Base-by-base conservation (phyloP, 1,140 invertebrate species). In the Thaumetopoea pityocampa region DNA sequence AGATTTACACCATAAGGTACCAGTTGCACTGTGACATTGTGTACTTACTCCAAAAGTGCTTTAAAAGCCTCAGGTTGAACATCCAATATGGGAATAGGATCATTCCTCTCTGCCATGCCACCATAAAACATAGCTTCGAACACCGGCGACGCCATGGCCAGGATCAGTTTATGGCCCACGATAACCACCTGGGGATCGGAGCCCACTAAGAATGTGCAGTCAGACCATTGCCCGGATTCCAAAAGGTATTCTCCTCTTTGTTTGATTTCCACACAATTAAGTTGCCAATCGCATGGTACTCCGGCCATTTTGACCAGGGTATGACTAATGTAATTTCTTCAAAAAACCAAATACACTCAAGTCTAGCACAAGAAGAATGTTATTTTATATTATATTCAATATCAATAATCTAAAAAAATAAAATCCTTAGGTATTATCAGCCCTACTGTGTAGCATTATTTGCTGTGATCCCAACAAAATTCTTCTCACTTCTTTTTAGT, bases 51-150 rank as follows among this genome's bases (percentile, higher is more conserved):
- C 19, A 76, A 51, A 26, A 96, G 79, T 6, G 91, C 90, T 72
- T 91, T 91, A 57, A 96, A 96, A 4, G 93, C 93, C 57, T 95
- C 92, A 2, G 94, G 93, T 66, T 94, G 92, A 2, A 95, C 91
- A 82, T 96, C 94, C 12, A 90, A 85, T 53, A 96, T 94, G 1
- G 88, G 87, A 48, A 96, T 94, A 0, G 91, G 90, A 53, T 91
- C 88, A 50, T 88, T 89, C 34, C 89, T 86, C 88, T 93, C 84
- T 80, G 92, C 59, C 89, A 90, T 87, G 86, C 90, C 67, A 65
- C 91, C 64, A 88, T 91, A 87, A 85, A 95, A 87, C 95, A 94
- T 94, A 84, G 94, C 52, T 87, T 92, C 86, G 88, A 93, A 88
- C 1, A 94, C 94, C 5, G 94, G 94, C 54, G 93, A 94, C 0